Evolutionary conservation across 2,113 vertebrate species (phyloP), one percentile per base, ranked within the genome.

Genomic region (Speoplatyrhinus poulsoni): DNA sequence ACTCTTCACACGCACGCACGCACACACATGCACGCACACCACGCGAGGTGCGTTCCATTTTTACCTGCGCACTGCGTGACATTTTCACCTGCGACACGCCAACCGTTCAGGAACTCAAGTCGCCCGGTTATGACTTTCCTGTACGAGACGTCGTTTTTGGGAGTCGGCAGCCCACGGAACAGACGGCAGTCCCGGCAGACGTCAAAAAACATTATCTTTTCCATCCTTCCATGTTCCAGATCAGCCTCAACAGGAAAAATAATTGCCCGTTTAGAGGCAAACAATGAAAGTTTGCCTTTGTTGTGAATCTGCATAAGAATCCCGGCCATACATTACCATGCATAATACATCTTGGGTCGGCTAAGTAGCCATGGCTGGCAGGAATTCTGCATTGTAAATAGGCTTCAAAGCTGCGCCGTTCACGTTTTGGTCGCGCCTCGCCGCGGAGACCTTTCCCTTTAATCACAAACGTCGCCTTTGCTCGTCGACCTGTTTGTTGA

Each of bases 331-430:
- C 84, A 88, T 91, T 91, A 90, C 85, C 80, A 90, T 92, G 88
- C 90, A 92, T 92, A 91, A 92, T 90, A 87, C 85, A 91, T 89
- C 82, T 82, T 41, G 82, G 88, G 85, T 87, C 85, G 89, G 73
- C 60, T 84, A 64, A 69, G 83, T 86, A 90, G 90, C 89, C 87
- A 85, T 79, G 85, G 89, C 89, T 86, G 88, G 88, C 82, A 72
- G 75, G 86, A 81, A 91, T 88, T 88, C 88, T 90, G 77, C 88
- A 56, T 78, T 85, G 85, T 89, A 91, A 91, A 91, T 90, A 90
- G 82, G 87, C 87, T 91, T 91, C 89, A 91, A 90, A 92, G 87
- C 74, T 60, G 36, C 36, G 36, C 13, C 12, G 2, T 52, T 17
- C 0, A 5, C 16, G 7, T 53, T 86, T 89, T 82, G 88, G 85